phyloP scores from a whole-genome alignment of 64 coral and sea anemone species.

The Anthopleura sola region DNA sequence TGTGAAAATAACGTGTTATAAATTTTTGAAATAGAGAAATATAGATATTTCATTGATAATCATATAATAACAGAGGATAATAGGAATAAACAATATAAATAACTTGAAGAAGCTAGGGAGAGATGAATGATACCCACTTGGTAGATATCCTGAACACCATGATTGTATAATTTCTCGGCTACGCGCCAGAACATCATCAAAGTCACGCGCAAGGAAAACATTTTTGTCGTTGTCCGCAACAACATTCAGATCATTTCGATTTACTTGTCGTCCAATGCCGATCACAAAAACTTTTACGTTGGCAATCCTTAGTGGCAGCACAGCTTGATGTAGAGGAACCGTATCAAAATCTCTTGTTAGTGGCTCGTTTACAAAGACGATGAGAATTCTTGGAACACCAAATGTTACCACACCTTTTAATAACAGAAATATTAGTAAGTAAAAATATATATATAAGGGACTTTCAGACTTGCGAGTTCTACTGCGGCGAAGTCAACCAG shows the following conservation, averaged over 20 bases:
- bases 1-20: too few species aligned
- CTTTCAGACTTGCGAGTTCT: too few species aligned
- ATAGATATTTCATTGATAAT: too few species aligned
- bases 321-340: constrained; percentile 16
- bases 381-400: constrained; percentile 43
- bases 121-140: neutral
- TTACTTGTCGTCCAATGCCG: constrained; percentile 32
- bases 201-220: constrained; percentile 43
- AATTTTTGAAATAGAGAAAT: too few species aligned
- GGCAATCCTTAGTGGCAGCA: constrained; percentile 23
- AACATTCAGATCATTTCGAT: constrained; percentile 15
- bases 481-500: too few species aligned
- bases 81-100: neutral
- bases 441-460: too few species aligned
- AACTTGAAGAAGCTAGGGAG: too few species aligned
- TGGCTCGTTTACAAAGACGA: constrained; percentile 33
- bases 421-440: neutral
- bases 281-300: constrained; percentile 40
- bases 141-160: constrained; percentile 21
- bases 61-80: too few species aligned
- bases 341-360: constrained; percentile 15
- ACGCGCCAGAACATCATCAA: constrained; percentile 36
- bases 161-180: constrained; percentile 27
- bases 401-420: neutral
- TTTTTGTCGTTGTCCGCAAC: constrained; percentile 15